Evolutionary conservation across 1,140 invertebrate genomes (phyloP).

Genomic region (Pinna nobilis): DNA sequence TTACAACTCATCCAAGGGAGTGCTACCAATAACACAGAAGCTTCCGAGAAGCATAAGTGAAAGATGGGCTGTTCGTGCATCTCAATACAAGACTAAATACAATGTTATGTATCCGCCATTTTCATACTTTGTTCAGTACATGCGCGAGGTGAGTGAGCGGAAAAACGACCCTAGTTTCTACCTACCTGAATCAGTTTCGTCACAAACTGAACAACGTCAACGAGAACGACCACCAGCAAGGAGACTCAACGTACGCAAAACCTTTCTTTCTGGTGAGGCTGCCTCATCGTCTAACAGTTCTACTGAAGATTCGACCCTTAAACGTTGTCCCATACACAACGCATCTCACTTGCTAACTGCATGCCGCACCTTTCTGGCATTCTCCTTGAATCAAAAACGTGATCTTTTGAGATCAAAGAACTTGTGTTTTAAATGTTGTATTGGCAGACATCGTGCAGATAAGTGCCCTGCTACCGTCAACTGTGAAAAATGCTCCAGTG

Average conservation of each 20-base stretch:
- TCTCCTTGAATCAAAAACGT: neutral
- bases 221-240: neutral
- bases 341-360: neutral
- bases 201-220: neutral
- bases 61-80: constrained; percentile 39
- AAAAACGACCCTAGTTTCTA: constrained; percentile 42
- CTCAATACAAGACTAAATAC: constrained; percentile 24
- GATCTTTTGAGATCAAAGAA: neutral
- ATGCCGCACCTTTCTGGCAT: neutral
- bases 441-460: constrained; percentile 8
- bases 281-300: neutral
- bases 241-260: neutral
- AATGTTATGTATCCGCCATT: constrained; percentile 36
- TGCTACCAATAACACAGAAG: constrained; percentile 32
- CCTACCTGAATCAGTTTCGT: neutral
- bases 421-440: constrained; percentile 20
- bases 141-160: constrained; percentile 14
- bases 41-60: constrained; percentile 23
- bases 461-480: constrained; percentile 2
- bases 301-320: too few species aligned
- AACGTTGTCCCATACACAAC: constrained; percentile 13
- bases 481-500: constrained; percentile 21
- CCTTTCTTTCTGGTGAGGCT: neutral
- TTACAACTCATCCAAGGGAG: constrained; percentile 36
- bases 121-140: constrained; percentile 29